Evolutionary conservation across 2,797 vertebrate genomes (phyloP), one percentile per base, ranked within the genome.

Genomic region (Pelochelys cantorii): DNA sequence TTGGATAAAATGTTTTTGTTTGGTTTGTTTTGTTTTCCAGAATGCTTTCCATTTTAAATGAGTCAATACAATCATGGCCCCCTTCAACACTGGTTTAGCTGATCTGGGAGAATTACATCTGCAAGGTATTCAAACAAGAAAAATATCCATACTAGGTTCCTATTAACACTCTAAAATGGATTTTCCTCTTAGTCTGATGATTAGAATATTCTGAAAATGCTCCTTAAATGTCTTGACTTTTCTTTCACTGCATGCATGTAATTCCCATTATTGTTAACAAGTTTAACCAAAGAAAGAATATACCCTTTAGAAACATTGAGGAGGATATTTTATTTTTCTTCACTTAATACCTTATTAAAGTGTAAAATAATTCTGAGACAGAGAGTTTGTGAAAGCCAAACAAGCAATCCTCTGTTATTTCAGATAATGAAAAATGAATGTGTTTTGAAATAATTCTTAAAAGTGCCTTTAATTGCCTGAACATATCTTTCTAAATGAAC

Each of bases 401-500:
- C 6, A 74, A 91, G 54, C 3, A 88, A 78, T 85, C 37, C 8
- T 31, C 34, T 4, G 3, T 1, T 29, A 48, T 89, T 89, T 62
- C n/a, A 75, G 52, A 87, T 86, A 75, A 88, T 90, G 93, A 71
- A 22, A 54, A 65, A 71, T 8, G 18, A 78, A 84, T 0, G 0
- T 20, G 14, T 71, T 81, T 78, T n/a, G 9, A 87, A 90, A 86
- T 68, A 34, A 1, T 18, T 89, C 77, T 93, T 15, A 81, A 87
- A 89, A 90, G 4, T 12, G 57, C 90, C 95, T 71, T 89, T 37
- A 85, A 90, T 85, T 7, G 6, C n/a, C 57, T 80, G 34, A 88
- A 31, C 80, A 12, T 60, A 84, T 85, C 48, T 87, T 85, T 93
- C 90, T 3, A 2, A 86, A 87, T 75, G 60, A 96, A 89, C 82